These are phyloP conservation scores for Isurus oxyrinchus DNA, from an alignment of 2,113 vertebrate species.

Conservation along the genomic window DNA sequence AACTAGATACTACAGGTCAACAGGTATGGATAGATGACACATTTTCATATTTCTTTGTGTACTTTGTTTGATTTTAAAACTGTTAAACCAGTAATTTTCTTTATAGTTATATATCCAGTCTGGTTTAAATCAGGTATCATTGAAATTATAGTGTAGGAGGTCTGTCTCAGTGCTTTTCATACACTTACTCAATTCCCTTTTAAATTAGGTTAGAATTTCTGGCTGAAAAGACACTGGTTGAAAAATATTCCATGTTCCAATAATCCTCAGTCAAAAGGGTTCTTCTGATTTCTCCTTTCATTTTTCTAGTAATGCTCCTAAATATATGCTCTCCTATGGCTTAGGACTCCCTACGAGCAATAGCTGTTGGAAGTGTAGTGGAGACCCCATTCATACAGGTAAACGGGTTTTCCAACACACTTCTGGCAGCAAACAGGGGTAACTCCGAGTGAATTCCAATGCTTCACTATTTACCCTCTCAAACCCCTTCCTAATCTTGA, in stretches of 20 bases:
- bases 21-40: neutral
- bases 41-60: neutral
- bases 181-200: neutral
- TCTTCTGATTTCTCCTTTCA: neutral
- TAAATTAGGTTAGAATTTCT: neutral
- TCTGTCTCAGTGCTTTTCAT: neutral
- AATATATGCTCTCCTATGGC: neutral
- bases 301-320: neutral
- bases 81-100: neutral
- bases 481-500: neutral
- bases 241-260: neutral
- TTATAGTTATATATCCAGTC: neutral
- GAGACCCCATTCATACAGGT: neutral
- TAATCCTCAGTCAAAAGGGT: neutral
- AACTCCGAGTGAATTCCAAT: neutral
- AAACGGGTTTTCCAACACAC: neutral
- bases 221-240: neutral
- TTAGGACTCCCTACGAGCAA: neutral
- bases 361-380: neutral
- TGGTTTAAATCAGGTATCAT: neutral
- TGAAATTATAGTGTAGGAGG: neutral
- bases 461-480: neutral
- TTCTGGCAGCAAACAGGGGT: neutral
- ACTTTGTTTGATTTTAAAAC: neutral
- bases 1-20: neutral